Base-by-base conservation (phyloP, 2,113 vertebrate species). In the Ginglymostoma cirratum region DNA sequence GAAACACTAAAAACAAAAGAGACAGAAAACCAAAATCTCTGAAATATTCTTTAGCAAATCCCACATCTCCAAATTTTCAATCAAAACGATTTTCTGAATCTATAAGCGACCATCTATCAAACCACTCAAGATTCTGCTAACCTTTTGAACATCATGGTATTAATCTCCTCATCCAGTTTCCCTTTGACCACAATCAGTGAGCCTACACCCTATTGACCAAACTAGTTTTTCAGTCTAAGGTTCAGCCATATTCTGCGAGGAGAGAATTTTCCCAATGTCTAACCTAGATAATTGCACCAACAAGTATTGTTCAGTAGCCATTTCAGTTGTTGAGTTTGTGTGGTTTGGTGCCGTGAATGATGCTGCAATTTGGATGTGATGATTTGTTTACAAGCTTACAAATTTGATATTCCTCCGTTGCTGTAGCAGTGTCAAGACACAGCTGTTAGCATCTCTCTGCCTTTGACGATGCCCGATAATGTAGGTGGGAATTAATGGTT, bases 401-500 rank as follows among this genome's bases (percentile, higher is more conserved):
- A 23, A 66, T 93, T 93, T 93, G 23, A 93, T 66, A 38, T 93
- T 93, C 89, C 21, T 10, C 8, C 61, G 0, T 38, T 93, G 61
- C 55, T 21, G 34, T 21, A 42, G 34, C 52, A 66, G 34, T 66
- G n/a, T 21, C 21, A n/a, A 93, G 21, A 21, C 61, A 93, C 5
- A 38, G 34, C 61, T 66, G 66, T 93, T 67, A 93, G 61, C 19
- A 93, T 38, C 34, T 21, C 89, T 93, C n/a, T 65, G 14, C 38
- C 4, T 66, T 17, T 66, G 34, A 65, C 55, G 66, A 66, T 61
- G 61, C n/a, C 19, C 4, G 66, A 66, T 66, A 19, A 10, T 93
- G 89, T 93, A 38, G 89, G 34, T 93, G 89, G 65, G 89, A 93
- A 93, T 67, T 93, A 93, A 93, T 93, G 89, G 89, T 67, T 38